These are phyloP conservation scores for Hemibagrus guttatus DNA, from an alignment of 2,797 vertebrate species.

Conservation along the genomic window DNA sequence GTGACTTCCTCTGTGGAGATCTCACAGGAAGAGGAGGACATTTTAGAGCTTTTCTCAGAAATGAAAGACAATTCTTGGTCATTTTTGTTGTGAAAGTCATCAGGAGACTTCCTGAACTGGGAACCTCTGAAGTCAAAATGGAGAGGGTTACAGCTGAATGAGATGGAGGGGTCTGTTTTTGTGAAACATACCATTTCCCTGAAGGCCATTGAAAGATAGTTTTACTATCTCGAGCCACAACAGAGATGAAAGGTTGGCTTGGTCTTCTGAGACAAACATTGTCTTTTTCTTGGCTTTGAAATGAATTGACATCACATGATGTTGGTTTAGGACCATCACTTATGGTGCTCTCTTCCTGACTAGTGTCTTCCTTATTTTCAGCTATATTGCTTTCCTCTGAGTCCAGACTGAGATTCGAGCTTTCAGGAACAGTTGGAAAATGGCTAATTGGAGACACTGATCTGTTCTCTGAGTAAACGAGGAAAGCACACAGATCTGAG, in stretches of 20 bases:
- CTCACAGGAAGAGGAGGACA: conserved; percentile 43
- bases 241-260: conserved; percentile 75
- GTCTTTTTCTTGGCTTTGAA: conserved; percentile 49
- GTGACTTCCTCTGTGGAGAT: conserved; percentile 48
- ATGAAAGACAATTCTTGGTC: conserved; percentile 31
- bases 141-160: conserved; percentile 87
- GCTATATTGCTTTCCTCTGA: conserved; percentile 40
- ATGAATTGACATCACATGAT: conserved; percentile 50
- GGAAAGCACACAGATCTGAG: conserved; percentile 61
- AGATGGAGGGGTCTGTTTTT: conserved; percentile 76
- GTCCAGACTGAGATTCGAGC: conserved; percentile 41
- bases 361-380: conserved; percentile 43
- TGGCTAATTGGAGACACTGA: conserved; percentile 44
- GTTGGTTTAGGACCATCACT: conserved; percentile 35
- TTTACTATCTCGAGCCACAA: conserved; percentile 78
- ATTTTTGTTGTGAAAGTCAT: conserved; percentile 47
- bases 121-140: conserved; percentile 84
- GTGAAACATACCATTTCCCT: conserved; percentile 85
- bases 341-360: conserved; percentile 20
- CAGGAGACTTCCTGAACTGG: conserved; percentile 59
- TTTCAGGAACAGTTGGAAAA: conserved; percentile 34
- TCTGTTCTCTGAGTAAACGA: conserved; percentile 59
- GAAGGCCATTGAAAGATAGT: conserved; percentile 86
- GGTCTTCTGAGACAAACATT: conserved; percentile 61
- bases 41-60: conserved; percentile 36